Conservation (phyloP, 2,888 invertebrate genomes). For the Timema cristinae region DNA sequence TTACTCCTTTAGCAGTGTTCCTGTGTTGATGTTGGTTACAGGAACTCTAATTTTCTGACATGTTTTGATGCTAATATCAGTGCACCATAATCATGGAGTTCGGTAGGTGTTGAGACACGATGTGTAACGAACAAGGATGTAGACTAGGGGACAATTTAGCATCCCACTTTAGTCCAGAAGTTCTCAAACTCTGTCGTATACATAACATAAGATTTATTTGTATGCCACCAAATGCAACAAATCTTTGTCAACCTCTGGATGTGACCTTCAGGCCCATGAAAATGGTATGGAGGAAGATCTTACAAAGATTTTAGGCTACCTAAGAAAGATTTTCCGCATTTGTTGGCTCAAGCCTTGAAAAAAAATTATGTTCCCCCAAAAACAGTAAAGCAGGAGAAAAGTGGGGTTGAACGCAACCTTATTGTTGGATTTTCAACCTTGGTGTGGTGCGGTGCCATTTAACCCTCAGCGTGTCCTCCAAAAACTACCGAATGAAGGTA, state of each 20-base stretch:
- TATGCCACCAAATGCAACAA: no score
- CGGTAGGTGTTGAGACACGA: no score
- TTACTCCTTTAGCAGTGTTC: no score
- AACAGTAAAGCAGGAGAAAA: not conserved
- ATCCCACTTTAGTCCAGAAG: slow-evolving; percentile 33
- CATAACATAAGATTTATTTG: slow-evolving; percentile 39
- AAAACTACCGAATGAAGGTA: no score
- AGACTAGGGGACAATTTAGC: slow-evolving; percentile 40
- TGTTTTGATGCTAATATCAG: no score
- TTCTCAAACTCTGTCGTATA: slow-evolving; percentile 35
- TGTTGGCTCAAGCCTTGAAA: not conserved
- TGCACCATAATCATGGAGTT: no score
- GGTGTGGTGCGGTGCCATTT: not conserved
- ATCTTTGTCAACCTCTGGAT: slow-evolving; percentile 9
- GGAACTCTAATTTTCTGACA: no score
- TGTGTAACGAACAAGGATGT: no score
- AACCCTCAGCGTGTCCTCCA: not conserved
- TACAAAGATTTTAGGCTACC: not conserved
- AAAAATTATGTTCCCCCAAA: not conserved
- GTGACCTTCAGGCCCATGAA: slow-evolving; percentile 6
- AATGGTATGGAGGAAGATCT: not conserved
- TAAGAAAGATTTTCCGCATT: not conserved
- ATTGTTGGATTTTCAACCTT: not conserved
- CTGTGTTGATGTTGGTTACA: no score
- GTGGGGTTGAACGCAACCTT: not conserved